Evolutionary conservation across 2,797 vertebrate species (phyloP), one percentile per base, ranked within the genome.

Genomic region (Melanotaenia nigrans): DNA sequence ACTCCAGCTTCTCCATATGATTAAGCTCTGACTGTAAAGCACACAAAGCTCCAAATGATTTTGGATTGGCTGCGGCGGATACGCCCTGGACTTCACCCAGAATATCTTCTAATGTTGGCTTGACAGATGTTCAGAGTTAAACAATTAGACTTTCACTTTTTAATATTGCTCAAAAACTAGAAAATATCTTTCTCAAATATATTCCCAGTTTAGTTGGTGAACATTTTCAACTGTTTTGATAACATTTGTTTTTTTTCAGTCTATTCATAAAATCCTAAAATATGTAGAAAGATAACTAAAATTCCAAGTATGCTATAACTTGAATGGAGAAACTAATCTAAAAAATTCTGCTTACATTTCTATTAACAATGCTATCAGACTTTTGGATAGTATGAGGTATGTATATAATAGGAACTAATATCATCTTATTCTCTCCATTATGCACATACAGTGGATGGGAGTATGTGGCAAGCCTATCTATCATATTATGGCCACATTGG

Each of bases 391-490:
- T 10, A 66, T 14, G 16, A 57, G 5, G 53, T n/a, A 30, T 20
- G 38, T 75, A 45, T 54, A 42, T 28, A 38, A 65, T 38, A n/a
- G 63, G 25, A 59, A 57, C 56, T 73, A 76, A 67, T 61, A 62
- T 40, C 28, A 59, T 61, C 56, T 47, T 47, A 47, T 35, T 77
- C 59, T 74, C 62, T 75, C 22, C 62, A 64, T 72, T 20, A 40
- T 55, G 38, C 30, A 58, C 66, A 16, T 13, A 7, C 25, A 49
- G 59, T 47, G 22, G 20, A 13, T 28, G 54, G 16, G 38, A 20
- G 25, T 61, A 25, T 13, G 60, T 49, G 57, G 5, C 49, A 49
- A 65, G 40, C n/a, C 40, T 75, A 42, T 71, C 30, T 11, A 11
- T 45, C 25, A 30, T 25, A 18, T 73, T 61, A 56, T 63, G 36